These are phyloP conservation scores for Embiotoca jacksoni DNA, from an alignment of 2,113 vertebrate species.

Conservation along the genomic window DNA sequence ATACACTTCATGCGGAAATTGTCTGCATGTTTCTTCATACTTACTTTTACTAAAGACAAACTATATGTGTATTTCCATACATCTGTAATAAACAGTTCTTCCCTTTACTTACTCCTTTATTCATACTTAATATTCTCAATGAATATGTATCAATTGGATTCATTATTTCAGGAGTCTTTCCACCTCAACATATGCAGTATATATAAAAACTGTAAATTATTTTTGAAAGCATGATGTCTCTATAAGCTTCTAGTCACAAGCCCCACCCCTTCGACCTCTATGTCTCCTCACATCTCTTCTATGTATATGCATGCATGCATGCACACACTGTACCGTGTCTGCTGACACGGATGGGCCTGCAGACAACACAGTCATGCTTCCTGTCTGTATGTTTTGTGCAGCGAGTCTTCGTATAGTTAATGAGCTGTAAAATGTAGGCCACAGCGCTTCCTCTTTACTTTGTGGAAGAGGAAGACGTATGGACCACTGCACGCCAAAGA, in stretches of 20 bases:
- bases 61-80: background rate
- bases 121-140: background rate
- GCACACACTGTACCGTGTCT: constrained; percentile 15
- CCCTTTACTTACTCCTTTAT: background rate
- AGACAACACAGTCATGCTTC: constrained; percentile 54
- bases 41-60: background rate
- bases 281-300: background rate
- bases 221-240: background rate
- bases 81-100: background rate
- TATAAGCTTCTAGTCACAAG: background rate
- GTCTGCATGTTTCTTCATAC: background rate
- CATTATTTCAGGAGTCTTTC: background rate
- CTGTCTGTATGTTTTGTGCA: constrained; percentile 64
- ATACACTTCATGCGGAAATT: background rate
- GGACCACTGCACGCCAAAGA: constrained; percentile 37
- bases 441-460: constrained; percentile 48
- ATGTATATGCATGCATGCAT: constrained; percentile 5
- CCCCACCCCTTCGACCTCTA: background rate
- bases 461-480: constrained; percentile 50
- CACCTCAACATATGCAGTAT: too few species aligned
- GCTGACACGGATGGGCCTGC: constrained; percentile 30
- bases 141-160: background rate
- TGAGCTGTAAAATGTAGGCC: constrained; percentile 79
- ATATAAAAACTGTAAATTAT: too few species aligned
- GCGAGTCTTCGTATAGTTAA: constrained; percentile 70